phyloP scores from a whole-genome alignment of 2,113 vertebrate species.

The Xiphophorus couchianus region DNA sequence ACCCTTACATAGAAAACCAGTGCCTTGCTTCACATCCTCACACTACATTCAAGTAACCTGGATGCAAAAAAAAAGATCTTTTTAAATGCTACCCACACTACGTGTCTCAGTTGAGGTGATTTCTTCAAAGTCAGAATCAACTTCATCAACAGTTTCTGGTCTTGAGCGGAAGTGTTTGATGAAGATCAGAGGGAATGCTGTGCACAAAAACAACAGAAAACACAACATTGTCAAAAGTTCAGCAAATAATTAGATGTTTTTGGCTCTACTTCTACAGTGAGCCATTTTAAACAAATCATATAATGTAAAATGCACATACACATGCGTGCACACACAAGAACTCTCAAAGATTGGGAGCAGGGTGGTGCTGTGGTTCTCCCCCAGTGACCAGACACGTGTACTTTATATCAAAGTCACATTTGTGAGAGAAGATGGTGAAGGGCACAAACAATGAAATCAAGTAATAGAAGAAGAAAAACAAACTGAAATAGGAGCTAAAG shows the following conservation, averaged over 20 bases:
- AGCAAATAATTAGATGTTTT: background rate
- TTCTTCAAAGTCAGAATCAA: constrained; percentile 72
- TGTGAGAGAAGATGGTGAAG: background rate
- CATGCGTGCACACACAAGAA: background rate
- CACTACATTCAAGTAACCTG: background rate
- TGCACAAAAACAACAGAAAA: constrained; percentile 5
- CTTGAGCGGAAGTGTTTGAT: constrained; percentile 62
- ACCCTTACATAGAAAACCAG: no score
- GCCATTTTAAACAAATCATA: no score
- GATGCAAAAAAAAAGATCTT: background rate
- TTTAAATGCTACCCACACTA: constrained; percentile 21
- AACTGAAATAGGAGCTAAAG: background rate
- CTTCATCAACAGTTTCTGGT: constrained; percentile 56
- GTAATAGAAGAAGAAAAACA: background rate
- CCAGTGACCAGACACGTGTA: background rate
- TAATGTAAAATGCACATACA: no score
- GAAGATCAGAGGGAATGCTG: constrained; percentile 77
- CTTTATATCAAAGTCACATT: background rate
- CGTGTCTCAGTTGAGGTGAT: constrained; percentile 41
- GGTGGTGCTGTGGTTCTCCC: background rate
- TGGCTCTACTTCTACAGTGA: no score
- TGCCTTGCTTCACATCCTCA: no score
- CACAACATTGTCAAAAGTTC: background rate
- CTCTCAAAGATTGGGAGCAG: background rate
- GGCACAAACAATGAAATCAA: background rate